Evolutionary conservation across 1,140 invertebrate species (phyloP), one percentile per base, ranked within the genome.

Genomic region (Belonocnema kinseyi): DNA sequence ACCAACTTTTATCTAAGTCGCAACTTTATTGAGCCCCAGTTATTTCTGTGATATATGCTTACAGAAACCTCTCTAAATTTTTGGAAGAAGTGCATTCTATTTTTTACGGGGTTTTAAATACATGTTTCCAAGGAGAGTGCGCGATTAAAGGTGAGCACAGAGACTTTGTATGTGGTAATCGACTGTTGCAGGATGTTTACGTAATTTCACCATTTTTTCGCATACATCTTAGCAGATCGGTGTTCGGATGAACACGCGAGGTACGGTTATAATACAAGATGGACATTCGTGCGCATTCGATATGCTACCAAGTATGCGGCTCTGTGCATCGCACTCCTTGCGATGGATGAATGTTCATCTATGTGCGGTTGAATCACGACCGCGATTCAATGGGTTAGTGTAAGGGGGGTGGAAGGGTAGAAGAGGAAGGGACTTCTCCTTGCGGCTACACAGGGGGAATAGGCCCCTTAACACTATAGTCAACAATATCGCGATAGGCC

Each of bases 101-200:
- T 58, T 58, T 13, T 26, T 58, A 21, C 11, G 10, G 19, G 19
- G 0, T 1, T 54, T 58, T 13, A 12, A 21, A 58, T 26, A 21
- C 56, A 58, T 21, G 56, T 26, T 58, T 26, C 11, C 13, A 26
- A 58, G 19, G 19, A 58, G 56, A 21, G 19, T 58, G 26, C 19
- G 12, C 19, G 56, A 58, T 58, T 58, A 82, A 77, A 82, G 82
- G 82, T 77, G 78, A 81, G 81, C 81, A 53, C 73, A 56, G 33
- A 46, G 33, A 74, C 75, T 78, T 75, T 61, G 52, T 73, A 73
- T 87, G 88, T 85, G 86, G 85, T 84, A 88, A 89, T 88, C 86
- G 80, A 77, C 81, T 82, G 83, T 85, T 83, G 83, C 86, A 84
- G 87, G 86, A 88, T 87, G 87, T 89, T 89, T 89, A 88, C 87